These are phyloP conservation scores for Helicoverpa armigera DNA, from an alignment of 1,140 invertebrate genomes.

Conservation along the genomic window DNA sequence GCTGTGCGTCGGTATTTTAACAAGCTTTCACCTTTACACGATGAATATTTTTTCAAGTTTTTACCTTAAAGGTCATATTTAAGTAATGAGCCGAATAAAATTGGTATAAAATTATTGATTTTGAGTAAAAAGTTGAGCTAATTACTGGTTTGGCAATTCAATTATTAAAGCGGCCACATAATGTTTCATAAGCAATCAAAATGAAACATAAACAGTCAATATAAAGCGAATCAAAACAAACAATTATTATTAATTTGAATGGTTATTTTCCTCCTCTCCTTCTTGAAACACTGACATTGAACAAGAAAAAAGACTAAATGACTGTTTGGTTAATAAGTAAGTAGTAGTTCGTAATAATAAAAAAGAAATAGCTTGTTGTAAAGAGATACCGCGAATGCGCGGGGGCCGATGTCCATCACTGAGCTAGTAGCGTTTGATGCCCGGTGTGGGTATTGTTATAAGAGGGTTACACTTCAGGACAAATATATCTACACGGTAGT, in stretches of 20 bases:
- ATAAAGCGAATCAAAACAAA: conserved; percentile 9
- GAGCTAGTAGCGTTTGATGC: conserved; percentile 3
- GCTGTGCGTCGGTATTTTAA: conserved; percentile 46
- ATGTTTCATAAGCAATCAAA: background rate
- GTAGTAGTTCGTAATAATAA: conserved; percentile 5
- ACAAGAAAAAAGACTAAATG: background rate
- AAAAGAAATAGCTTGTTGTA: conserved; percentile 26
- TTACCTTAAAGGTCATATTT: conserved; percentile 32
- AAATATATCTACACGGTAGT: background rate
- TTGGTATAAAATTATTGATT: conserved; percentile 25
- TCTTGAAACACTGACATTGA: conserved; percentile 27
- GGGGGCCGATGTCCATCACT: conserved; percentile 29
- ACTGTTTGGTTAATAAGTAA: conserved; percentile 10
- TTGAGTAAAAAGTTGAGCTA: conserved; percentile 7
- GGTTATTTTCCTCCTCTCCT: conserved; percentile 16
- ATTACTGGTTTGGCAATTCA: conserved; percentile 1
- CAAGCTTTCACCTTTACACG: conserved; percentile 50
- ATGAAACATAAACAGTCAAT: background rate
- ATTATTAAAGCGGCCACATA: background rate
- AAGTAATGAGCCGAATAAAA: conserved; percentile 25
- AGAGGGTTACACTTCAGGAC: conserved; percentile 30
- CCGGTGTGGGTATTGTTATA: conserved; percentile 27
- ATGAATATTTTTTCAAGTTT: conserved; percentile 15
- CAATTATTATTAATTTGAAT: background rate
- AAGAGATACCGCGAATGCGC: conserved; percentile 35